Conservation (phyloP, 2,113 vertebrate species). For the Oncorhynchus mykiss region DNA sequence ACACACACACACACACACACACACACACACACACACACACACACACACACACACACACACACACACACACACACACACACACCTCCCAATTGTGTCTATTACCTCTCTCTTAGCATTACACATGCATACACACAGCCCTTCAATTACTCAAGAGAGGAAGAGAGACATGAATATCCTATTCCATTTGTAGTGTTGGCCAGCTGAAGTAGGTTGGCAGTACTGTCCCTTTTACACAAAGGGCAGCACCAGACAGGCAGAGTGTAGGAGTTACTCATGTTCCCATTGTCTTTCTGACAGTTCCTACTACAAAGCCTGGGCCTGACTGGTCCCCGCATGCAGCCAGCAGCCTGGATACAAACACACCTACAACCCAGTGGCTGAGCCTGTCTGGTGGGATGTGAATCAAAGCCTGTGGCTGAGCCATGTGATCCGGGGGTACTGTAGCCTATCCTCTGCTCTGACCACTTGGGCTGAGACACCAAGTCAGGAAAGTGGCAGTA, state of each 20-base stretch:
- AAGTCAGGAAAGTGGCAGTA: too few relatives aligned
- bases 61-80: not conserved
- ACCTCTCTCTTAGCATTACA: not conserved
- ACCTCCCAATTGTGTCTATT: not conserved
- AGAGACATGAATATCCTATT: not conserved
- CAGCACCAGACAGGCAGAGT: not conserved
- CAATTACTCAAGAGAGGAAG: not conserved
- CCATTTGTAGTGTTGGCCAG: too few relatives aligned
- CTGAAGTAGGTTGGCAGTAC: too few relatives aligned
- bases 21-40: constrained; percentile 3
- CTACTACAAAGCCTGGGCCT: constrained; percentile 18
- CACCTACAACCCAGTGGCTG: too few relatives aligned
- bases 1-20: not conserved
- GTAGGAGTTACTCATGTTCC: constrained; percentile 14
- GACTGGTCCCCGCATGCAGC: too few relatives aligned
- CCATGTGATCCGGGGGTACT: too few relatives aligned
- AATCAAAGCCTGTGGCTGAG: constrained; percentile 5
- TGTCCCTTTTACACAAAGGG: not conserved
- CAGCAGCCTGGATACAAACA: too few relatives aligned
- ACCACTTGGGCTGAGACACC: too few relatives aligned
- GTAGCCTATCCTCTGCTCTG: too few relatives aligned
- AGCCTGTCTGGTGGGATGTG: constrained; percentile 2
- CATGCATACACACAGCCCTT: not conserved
- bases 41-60: not conserved
- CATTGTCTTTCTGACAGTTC: constrained; percentile 26